Evolutionary conservation across 2,113 vertebrate species (phyloP), one percentile per base, ranked within the genome.

Genomic region (Gallinago undulata): DNA sequence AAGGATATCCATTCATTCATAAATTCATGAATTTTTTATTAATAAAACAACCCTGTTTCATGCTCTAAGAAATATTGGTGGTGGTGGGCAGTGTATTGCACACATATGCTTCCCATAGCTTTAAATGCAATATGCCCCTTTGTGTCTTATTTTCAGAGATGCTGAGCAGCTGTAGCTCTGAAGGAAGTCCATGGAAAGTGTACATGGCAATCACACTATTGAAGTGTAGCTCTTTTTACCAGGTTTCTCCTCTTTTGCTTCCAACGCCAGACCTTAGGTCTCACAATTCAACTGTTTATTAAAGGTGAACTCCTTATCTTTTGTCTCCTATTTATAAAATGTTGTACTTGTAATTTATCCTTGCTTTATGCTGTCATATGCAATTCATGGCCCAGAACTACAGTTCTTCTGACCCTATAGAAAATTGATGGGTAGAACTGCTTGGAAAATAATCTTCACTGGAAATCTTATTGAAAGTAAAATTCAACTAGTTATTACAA

Each of bases 391-490:
- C 90, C 72, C 64, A 90, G 86, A 96, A 62, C 35, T 82, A 62
- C 30, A 72, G 33, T 92, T 85, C 75, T 64, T 78, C 51, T 80
- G 84, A 84, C 84, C 91, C 50, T 76, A 2, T 31, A 76, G 43
- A 85, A 94, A 85, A 79, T 11, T 75, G 60, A 93, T 83, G 69
- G 66, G 27, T 96, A 83, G 75, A 93, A 66, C 68, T 80, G 62
- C 86, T 94, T 50, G 45, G 78, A 91, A 95, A 92, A 84, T 73
- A 74, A 89, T 84, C 39, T 88, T 9, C 39, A 11, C 48, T 93
- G 64, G 60, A 93, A 93, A 90, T 83, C 75, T 63, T 96, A 72
- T 91, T 91, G 93, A 63, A 96, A 86, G 50, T 72, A 89, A 89
- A 86, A 84, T 95, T 90, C 57, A 83, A 6, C 37, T 89, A 55